Conservation (phyloP, 2,888 invertebrate species). For the Melangyna quadrimaculata region DNA sequence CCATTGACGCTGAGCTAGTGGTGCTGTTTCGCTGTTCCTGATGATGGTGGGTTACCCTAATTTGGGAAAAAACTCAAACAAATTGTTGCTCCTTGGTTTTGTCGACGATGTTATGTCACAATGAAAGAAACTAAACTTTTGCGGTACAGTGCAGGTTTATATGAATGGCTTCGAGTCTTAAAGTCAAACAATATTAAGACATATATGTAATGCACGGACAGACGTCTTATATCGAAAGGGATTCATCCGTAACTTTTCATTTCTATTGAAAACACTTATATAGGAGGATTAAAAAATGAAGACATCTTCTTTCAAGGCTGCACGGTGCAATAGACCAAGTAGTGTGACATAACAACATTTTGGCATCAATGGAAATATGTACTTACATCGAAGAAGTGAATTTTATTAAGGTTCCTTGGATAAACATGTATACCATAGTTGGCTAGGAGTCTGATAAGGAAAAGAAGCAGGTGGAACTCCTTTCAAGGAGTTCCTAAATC, state of each 20-base stretch:
- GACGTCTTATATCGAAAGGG: constrained; percentile 44
- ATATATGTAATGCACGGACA: constrained; percentile 13
- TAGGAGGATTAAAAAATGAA: constrained; percentile 24
- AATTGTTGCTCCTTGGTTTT: constrained; percentile 44
- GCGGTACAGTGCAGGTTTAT: not conserved
- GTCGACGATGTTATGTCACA: constrained; percentile 59
- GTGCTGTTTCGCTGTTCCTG: constrained; percentile 27
- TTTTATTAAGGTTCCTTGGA: not conserved
- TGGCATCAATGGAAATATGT: not conserved
- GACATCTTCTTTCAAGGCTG: constrained; percentile 36
- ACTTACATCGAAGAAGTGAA: not conserved
- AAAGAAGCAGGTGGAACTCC: not conserved
- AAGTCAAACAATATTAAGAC: constrained; percentile 30
- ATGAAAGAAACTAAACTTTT: constrained; percentile 54
- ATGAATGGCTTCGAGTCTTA: constrained; percentile 16
- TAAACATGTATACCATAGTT: not conserved
- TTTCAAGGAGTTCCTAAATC: not conserved
- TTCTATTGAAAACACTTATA: not conserved
- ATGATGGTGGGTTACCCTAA: constrained; percentile 61
- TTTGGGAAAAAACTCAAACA: constrained; percentile 52
- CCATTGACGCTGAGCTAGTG: constrained; percentile 15
- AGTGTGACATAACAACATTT: constrained; percentile 24
- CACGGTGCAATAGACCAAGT: constrained; percentile 34
- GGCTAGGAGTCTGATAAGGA: not conserved
- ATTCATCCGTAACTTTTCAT: constrained; percentile 51